These are phyloP conservation scores for Gouania willdenowi DNA, from an alignment of 2,797 vertebrate genomes.

Conservation along the genomic window DNA sequence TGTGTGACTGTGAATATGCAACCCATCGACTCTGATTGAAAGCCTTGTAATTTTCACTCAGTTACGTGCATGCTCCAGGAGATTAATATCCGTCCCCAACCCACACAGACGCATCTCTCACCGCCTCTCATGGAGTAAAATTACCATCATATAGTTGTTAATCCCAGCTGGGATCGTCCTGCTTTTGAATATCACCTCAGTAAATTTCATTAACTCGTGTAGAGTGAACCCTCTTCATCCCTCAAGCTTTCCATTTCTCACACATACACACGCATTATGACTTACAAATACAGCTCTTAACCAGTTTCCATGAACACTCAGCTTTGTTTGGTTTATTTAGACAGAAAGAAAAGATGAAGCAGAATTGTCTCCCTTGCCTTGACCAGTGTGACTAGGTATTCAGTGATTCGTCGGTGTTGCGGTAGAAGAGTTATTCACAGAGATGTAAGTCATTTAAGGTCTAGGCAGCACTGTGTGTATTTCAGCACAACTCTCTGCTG, in stretches of 20 bases:
- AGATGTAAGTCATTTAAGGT: constrained; percentile 64
- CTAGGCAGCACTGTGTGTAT: constrained; percentile 52
- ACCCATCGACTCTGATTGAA: constrained; percentile 45
- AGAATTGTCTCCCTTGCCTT: constrained; percentile 43
- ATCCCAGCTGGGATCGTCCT: constrained; percentile 62
- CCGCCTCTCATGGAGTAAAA: constrained; percentile 43
- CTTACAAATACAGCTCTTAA: constrained; percentile 40
- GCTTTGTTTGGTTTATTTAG: constrained; percentile 73
- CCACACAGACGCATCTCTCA: constrained; percentile 14
- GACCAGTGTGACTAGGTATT: constrained; percentile 45
- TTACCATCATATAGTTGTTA: constrained; percentile 59
- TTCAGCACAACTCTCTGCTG: constrained; percentile 58
- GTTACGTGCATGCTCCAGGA: constrained; percentile 41
- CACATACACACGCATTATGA: background rate
- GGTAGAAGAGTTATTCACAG: constrained; percentile 48
- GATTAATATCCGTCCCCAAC: constrained; percentile 40
- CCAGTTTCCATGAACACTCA: constrained; percentile 65
- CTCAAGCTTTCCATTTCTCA: constrained; percentile 39
- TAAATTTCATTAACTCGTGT: constrained; percentile 72
- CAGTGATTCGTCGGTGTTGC: constrained; percentile 51
- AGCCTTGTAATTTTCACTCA: constrained; percentile 50
- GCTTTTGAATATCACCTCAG: constrained; percentile 68
- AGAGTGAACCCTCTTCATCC: constrained; percentile 65
- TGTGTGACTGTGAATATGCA: constrained; percentile 14
- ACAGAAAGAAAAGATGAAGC: constrained; percentile 43